Conservation (phyloP, 2,113 vertebrate genomes). For the Falco punctatus region DNA sequence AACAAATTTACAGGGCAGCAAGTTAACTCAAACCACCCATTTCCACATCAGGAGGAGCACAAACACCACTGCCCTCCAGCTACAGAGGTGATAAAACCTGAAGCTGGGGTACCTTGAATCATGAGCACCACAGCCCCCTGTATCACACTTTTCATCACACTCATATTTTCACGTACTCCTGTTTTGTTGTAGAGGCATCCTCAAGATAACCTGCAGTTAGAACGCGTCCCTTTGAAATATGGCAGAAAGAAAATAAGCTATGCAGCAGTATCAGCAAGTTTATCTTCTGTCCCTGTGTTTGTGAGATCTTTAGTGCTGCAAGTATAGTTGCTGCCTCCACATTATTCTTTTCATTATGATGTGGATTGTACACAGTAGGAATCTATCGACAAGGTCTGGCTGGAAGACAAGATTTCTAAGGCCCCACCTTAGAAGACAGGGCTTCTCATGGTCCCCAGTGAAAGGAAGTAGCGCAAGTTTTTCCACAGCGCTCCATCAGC, state of each 20-base stretch:
- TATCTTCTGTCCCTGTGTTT: not conserved
- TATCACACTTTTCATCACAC: not conserved
- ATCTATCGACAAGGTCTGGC: not conserved
- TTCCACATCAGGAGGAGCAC: not conserved
- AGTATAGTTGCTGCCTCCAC: not conserved
- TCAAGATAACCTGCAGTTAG: not conserved
- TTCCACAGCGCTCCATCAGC: not conserved
- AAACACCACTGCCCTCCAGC: not conserved
- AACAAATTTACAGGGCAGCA: not conserved
- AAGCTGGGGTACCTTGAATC: not conserved
- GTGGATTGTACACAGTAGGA: not conserved
- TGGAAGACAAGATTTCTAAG: too few relatives aligned
- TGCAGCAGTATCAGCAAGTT: not conserved
- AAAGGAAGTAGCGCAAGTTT: not conserved
- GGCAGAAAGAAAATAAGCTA: not conserved
- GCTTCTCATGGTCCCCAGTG: not conserved
- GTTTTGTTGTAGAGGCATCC: not conserved
- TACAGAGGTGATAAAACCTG: not conserved
- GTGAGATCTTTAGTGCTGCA: not conserved
- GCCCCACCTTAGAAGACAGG: not conserved
- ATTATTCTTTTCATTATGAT: not conserved
- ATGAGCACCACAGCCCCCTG: fast-evolving
- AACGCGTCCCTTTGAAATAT: not conserved
- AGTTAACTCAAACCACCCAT: not conserved
- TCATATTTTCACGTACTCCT: not conserved